Evolutionary conservation across 1,140 invertebrate genomes (phyloP).

Genomic region (Vollenhovia emeryi): DNA sequence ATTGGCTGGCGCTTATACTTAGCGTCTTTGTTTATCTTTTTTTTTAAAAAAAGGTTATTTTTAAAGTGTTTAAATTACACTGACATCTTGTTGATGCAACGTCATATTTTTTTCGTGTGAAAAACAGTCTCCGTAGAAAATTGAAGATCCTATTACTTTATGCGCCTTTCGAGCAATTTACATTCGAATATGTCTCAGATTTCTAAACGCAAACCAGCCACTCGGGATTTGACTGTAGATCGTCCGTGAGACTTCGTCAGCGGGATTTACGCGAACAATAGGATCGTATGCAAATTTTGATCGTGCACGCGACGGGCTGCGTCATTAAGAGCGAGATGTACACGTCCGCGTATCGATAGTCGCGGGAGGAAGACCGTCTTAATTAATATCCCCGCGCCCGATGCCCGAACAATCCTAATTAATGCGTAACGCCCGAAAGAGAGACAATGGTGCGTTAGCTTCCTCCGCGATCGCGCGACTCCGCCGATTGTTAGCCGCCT

Average conservation of each 20-base stretch:
- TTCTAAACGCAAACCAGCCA: conserved; percentile 17
- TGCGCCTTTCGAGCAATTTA: neutral
- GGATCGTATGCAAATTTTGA: conserved; percentile 42
- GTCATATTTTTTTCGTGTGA: neutral
- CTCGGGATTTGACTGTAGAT: neutral
- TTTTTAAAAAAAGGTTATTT: too few species aligned
- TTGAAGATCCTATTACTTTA: neutral
- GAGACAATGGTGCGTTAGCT: conserved; percentile 32
- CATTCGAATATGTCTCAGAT: neutral
- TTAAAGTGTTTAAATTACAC: too few species aligned
- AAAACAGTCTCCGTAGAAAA: neutral
- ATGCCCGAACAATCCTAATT: conserved; percentile 47
- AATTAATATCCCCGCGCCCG: conserved; percentile 37
- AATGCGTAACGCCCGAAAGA: conserved; percentile 15
- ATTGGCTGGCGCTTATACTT: too few species aligned
- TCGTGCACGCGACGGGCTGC: neutral
- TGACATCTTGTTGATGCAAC: too few species aligned
- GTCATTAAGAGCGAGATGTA: conserved; percentile 29
- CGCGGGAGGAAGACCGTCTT: conserved; percentile 22
- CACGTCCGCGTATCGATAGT: conserved; percentile 10
- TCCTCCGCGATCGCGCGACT: neutral
- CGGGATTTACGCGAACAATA: conserved; percentile 20
- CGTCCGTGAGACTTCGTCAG: neutral
- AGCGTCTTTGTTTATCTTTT: too few species aligned
- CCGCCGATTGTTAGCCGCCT: conserved; percentile 24